These are phyloP conservation scores for Nansenia antarctica DNA, from an alignment of 2,113 vertebrate species.

Conservation along the genomic window DNA sequence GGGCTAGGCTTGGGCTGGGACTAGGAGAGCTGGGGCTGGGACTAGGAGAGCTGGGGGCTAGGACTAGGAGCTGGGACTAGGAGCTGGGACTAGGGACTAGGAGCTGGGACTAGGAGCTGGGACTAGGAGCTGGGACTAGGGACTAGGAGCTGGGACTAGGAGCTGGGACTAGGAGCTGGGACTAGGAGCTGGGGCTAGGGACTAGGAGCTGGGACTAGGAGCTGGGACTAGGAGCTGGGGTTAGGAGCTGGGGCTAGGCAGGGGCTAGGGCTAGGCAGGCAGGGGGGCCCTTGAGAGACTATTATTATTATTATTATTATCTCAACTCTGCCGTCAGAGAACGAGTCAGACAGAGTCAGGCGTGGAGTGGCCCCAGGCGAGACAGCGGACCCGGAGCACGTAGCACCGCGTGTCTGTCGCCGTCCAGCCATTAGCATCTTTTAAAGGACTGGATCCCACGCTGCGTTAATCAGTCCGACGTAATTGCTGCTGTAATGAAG, in stretches of 20 bases:
- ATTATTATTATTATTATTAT: too few species aligned
- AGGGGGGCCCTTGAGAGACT: not conserved
- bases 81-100: not conserved
- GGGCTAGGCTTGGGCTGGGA: not conserved
- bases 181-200: too few species aligned
- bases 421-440: slow-evolving; percentile 27
- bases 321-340: not conserved
- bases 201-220: not conserved
- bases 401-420: slow-evolving; percentile 11
- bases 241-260: too few species aligned
- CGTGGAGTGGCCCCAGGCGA: slow-evolving; percentile 12
- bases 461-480: slow-evolving; percentile 47
- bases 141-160: too few species aligned
- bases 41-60: not conserved
- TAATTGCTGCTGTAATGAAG: slow-evolving; percentile 47
- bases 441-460: slow-evolving; percentile 28
- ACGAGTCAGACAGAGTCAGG: too few species aligned
- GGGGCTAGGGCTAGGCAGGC: not conserved
- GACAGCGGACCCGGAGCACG: slow-evolving; percentile 9
- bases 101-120: not conserved
- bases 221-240: not conserved
- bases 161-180: too few species aligned
- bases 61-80: slow-evolving; percentile 2
- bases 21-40: not conserved
- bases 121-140: not conserved